These are phyloP conservation scores for Eristalis tenax DNA, from an alignment of 2,888 invertebrate species.

Conservation along the genomic window DNA sequence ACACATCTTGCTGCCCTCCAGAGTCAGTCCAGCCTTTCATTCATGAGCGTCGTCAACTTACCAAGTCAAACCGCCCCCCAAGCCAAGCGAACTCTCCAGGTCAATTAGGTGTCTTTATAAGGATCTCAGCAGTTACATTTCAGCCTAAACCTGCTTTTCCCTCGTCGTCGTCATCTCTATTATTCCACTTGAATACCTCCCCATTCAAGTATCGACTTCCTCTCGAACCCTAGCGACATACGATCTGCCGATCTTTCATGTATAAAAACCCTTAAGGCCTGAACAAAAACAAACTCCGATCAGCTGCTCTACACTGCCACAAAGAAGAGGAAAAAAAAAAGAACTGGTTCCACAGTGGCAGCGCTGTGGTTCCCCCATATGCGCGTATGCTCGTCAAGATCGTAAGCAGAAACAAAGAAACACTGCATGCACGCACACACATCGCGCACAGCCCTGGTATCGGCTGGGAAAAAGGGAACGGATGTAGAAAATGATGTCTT, in stretches of 20 bases:
- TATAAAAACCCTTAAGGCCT: constrained; percentile 29
- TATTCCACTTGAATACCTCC: constrained; percentile 48
- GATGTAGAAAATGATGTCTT: neutral
- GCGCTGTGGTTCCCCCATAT: neutral
- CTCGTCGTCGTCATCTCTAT: constrained; percentile 26
- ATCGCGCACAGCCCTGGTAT: neutral
- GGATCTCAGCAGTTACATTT: neutral
- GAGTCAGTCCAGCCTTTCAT: too few relatives aligned
- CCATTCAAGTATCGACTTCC: constrained; percentile 58
- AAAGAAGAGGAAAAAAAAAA: neutral
- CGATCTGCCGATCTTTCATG: constrained; percentile 27
- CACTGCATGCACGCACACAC: neutral
- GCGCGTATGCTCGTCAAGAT: neutral
- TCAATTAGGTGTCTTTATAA: constrained; percentile 20
- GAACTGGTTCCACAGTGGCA: constrained; percentile 37
- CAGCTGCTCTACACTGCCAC: constrained; percentile 49
- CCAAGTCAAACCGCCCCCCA: constrained; percentile 15
- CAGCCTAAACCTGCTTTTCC: neutral
- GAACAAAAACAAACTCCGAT: constrained; percentile 57
- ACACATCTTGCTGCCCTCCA: too few relatives aligned
- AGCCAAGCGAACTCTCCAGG: constrained; percentile 34
- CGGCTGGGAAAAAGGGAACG: neutral
- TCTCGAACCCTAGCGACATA: constrained; percentile 32
- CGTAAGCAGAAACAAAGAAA: neutral
- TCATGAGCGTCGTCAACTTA: neutral